Conservation (phyloP, 2,113 vertebrate genomes). For the Martes martes region DNA sequence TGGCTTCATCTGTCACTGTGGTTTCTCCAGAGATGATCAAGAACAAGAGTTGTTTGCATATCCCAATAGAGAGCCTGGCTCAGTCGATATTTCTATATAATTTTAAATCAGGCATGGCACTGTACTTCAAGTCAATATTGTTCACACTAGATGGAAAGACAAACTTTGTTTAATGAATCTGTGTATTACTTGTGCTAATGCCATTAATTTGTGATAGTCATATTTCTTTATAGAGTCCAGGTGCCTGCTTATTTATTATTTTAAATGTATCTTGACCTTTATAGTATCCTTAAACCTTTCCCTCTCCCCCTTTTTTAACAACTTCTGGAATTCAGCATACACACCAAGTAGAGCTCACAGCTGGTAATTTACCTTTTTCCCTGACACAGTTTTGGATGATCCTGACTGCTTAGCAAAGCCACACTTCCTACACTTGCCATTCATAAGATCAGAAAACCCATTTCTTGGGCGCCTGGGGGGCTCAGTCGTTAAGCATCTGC, state of each 20-base stretch:
- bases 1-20: background rate
- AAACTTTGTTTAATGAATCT: background rate
- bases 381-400: background rate
- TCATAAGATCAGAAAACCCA: constrained; percentile 1
- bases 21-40: background rate
- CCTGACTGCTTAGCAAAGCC: background rate
- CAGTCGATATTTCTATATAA: background rate
- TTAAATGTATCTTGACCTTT: background rate
- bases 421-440: background rate
- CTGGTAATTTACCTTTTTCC: background rate
- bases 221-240: background rate
- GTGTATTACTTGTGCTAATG: background rate
- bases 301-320: background rate
- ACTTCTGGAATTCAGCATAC: background rate
- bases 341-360: background rate
- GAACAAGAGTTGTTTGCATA: background rate
- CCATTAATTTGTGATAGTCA: background rate
- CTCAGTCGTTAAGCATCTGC: no score
- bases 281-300: background rate
- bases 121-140: background rate
- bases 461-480: background rate
- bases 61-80: background rate
- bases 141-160: background rate
- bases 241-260: background rate
- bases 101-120: background rate